phyloP scores from a whole-genome alignment of 1,140 invertebrate species.

The Nephotettix cincticeps region DNA sequence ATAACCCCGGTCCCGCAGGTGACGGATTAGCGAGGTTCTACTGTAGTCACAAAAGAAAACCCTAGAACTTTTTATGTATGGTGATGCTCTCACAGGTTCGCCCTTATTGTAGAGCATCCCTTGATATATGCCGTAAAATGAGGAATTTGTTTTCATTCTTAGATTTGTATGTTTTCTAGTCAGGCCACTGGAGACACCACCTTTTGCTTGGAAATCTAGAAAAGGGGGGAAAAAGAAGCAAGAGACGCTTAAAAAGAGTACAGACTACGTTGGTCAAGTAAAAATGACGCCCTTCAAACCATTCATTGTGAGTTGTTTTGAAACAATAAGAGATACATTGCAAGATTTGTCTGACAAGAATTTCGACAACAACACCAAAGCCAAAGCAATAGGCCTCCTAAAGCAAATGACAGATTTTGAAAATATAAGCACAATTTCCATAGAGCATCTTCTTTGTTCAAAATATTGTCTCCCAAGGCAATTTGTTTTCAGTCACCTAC shows the following conservation, averaged over 20 bases:
- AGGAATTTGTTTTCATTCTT: conserved; percentile 16
- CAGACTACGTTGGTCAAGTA: conserved; percentile 10
- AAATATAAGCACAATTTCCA: conserved; percentile 1
- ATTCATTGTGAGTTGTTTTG: neutral
- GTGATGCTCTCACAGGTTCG: conserved; percentile 14
- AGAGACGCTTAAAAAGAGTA: conserved; percentile 10
- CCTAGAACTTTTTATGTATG: conserved; percentile 8
- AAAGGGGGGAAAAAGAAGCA: conserved; percentile 1
- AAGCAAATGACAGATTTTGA: conserved; percentile 22
- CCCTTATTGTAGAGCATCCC: conserved; percentile 9
- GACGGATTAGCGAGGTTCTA: too few relatives aligned
- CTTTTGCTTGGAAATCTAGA: conserved; percentile 6
- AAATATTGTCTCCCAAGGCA: neutral
- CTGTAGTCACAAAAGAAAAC: neutral
- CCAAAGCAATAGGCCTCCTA: conserved; percentile 5
- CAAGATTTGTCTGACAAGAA: conserved; percentile 4
- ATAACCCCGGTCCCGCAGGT: too few relatives aligned
- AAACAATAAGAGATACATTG: conserved; percentile 9
- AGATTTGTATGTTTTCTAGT: conserved; percentile 1
- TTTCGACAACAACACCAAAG: conserved; percentile 5
- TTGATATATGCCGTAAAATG: conserved; percentile 18
- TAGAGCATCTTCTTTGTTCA: conserved; percentile 2
- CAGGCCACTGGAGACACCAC: neutral
- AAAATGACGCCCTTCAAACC: conserved; percentile 11
- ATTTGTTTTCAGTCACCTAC: conserved; percentile 11